Percentiles rank a stretch among this genome's conserved stretches.
phyloP scores from a whole-genome alignment of 2,797 vertebrate genomes.

The Bradypodion ventrale region DNA sequence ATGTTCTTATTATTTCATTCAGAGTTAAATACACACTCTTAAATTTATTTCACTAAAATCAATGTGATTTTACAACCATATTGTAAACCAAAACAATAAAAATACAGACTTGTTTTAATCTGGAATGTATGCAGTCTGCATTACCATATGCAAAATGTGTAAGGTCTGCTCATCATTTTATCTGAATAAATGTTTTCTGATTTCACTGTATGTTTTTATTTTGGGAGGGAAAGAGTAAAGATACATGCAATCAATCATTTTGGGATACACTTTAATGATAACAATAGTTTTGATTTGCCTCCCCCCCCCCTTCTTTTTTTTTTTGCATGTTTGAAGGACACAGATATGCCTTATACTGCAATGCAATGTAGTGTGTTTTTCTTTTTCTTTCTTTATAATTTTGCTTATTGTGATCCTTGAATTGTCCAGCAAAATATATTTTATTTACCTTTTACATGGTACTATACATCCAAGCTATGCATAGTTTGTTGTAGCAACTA shows the following conservation, averaged over 20 bases:
- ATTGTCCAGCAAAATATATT: slow-evolving; percentile 35
- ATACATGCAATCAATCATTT: slow-evolving; percentile 24
- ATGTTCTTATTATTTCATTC: neutral
- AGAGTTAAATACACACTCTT: neutral
- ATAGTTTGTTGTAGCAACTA: neutral
- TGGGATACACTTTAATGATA: neutral
- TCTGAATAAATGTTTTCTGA: neutral
- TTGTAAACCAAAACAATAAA: neutral
- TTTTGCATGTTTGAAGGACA: slow-evolving; percentile 59
- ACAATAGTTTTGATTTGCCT: slow-evolving; percentile 24
- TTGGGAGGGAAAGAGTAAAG: neutral
- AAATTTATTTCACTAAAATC: neutral
- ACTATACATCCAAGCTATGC: slow-evolving; percentile 39
- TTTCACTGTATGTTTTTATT: neutral
- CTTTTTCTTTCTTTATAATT: slow-evolving; percentile 45
- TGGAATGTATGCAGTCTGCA: neutral
- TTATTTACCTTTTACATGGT: slow-evolving; percentile 28
- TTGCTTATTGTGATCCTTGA: slow-evolving; percentile 24
- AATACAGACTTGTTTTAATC: neutral
- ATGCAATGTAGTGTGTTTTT: slow-evolving; percentile 20
- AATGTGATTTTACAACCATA: neutral
- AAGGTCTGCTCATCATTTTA: neutral
- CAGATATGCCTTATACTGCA: slow-evolving; percentile 38
- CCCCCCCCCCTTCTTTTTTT: too few relatives aligned
- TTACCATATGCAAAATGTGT: neutral